A percentile compares a stretch with the other conserved stretches of the same genome.
Conservation (phyloP, 23 tunicate genomes). For the Oikopleura albicans region DNA sequence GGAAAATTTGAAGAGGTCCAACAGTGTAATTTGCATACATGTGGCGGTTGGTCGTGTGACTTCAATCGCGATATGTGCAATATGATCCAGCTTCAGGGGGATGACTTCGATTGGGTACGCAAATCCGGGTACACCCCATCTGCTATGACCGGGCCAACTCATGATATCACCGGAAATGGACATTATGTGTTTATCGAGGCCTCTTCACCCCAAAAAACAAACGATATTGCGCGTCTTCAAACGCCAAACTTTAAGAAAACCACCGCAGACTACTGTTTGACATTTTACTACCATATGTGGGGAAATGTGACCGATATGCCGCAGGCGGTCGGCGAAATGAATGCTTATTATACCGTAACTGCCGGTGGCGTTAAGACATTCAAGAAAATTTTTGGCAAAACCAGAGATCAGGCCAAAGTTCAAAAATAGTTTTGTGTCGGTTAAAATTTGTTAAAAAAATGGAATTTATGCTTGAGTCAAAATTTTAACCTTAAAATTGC, state of each 20-base stretch:
- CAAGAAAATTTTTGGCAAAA: conserved; percentile 29
- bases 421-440: no score
- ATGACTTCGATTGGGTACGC: conserved; percentile 27
- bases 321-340: not conserved
- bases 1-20: not conserved
- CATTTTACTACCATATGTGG: conserved; percentile 47
- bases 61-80: conserved; percentile 37
- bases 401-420: no score
- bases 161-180: conserved; percentile 28
- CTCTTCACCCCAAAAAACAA: conserved; percentile 21
- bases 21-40: not conserved
- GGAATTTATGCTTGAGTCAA: no score
- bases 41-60: conserved; percentile 24
- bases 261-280: conserved; percentile 28
- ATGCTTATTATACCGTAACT: no score
- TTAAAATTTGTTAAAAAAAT: no score
- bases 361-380: not conserved
- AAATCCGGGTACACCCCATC: conserved; percentile 22
- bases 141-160: conserved; percentile 30
- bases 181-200: conserved; percentile 35
- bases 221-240: not conserved
- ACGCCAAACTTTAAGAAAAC: conserved; percentile 28
- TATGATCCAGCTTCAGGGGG: conserved; percentile 25
- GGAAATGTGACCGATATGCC: conserved; percentile 18
- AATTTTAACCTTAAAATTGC: no score